Base-by-base conservation (phyloP, 1,140 invertebrate genomes). In the Mamestra configurata region DNA sequence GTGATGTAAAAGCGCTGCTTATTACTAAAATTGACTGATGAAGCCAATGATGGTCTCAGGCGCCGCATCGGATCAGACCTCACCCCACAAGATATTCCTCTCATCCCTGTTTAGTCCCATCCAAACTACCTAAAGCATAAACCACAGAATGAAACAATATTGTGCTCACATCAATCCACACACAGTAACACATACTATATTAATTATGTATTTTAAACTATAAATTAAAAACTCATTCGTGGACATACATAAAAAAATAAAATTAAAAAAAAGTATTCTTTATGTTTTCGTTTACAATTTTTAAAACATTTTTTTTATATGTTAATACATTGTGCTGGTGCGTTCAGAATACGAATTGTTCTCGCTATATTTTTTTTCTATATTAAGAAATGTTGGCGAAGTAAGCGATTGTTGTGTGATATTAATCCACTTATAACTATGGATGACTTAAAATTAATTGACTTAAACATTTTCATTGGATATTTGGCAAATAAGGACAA, bases 391-490 rank as follows among this genome's bases (percentile, higher is more conserved):
- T 81, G 88, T 92, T 91, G 88, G 89, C 90, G 87, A 92, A 93
- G 82, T 83, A 94, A 94, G 91, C 91, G 86, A 90, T 89, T 86
- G 81, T 83, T 77, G 80, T 79, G 82, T 86, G 83, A 84, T 73
- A 81, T 82, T 84, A 85, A 79, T 84, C 85, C 82, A 85, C 90
- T 91, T 93, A 90, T 82, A 31, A 68, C 88, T 93, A 94, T 90
- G 90, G 88, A 93, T 94, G 92, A 94, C 93, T 94, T 93, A 92
- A 94, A 94, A 92, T 88, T 94, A 94, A 94, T 94, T 94, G 92
- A 94, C 93, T 92, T 80, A 88, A 89, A 92, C 88, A 49, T 79
- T 77, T 88, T 89, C 82, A 85, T 85, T 89, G 81, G 82, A 87
- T 79, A 82, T 79, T 91, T 89, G 89, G 89, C 87, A 88, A 87